Percentiles rank a stretch among this genome's conserved stretches.
Conservation (phyloP, 2,113 vertebrate species). For the Sapajus apella region DNA sequence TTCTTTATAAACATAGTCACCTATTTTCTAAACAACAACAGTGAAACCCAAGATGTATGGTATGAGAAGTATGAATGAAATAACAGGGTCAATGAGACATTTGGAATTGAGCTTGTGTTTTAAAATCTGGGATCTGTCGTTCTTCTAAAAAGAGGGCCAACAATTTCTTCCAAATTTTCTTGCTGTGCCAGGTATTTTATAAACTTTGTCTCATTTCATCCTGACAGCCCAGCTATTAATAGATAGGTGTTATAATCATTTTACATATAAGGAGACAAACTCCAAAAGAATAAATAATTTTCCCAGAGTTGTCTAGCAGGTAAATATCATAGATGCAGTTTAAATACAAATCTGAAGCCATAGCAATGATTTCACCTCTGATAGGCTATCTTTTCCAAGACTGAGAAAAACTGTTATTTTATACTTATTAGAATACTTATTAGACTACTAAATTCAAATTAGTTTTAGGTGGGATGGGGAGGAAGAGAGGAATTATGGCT, state of each 20-base stretch:
- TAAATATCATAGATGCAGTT: not conserved
- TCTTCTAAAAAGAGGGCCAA: not conserved
- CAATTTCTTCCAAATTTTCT: not conserved
- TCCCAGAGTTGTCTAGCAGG: not conserved
- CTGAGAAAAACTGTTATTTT: not conserved
- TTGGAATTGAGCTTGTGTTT: not conserved
- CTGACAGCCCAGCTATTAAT: not conserved
- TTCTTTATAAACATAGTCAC: not conserved
- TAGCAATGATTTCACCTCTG: not conserved
- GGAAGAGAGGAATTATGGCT: not conserved
- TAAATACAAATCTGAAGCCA: not conserved
- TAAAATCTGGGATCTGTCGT: not conserved
- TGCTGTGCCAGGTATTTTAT: not conserved
- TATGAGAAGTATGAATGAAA: not conserved
- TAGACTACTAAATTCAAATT: not conserved
- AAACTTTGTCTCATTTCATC: not conserved
- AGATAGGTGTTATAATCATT: not conserved
- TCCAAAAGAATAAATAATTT: constrained; percentile 5
- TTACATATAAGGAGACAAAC: not conserved
- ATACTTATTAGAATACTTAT: no score
- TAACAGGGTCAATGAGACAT: not conserved
- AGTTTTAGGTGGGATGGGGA: not conserved
- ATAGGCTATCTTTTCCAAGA: not conserved
- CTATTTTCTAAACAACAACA: not conserved
- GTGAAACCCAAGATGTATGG: not conserved